Conservation (phyloP, 2,113 vertebrate species). For the Naja naja region DNA sequence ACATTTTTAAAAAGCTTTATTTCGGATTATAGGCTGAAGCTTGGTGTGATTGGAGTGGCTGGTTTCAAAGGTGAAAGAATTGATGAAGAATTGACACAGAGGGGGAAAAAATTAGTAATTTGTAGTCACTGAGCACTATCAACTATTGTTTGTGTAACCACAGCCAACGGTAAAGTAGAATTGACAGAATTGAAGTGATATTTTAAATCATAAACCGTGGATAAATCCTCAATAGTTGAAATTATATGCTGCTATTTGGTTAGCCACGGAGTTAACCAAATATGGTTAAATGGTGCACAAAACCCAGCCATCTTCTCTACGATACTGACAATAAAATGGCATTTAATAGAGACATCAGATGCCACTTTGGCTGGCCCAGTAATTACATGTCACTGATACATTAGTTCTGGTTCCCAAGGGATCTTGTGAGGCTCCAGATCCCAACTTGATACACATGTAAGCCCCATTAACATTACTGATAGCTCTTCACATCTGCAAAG, state of each 20-base stretch:
- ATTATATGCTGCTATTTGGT: neutral
- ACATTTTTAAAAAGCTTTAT: neutral
- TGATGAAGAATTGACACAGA: neutral
- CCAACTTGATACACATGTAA: conserved; percentile 26
- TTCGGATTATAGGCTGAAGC: neutral
- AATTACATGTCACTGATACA: conserved; percentile 52
- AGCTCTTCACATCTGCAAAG: conserved; percentile 41
- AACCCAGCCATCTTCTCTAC: neutral
- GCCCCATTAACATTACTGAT: conserved; percentile 59
- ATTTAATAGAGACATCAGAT: conserved; percentile 57
- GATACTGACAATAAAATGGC: conserved; percentile 47
- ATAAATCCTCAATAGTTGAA: neutral
- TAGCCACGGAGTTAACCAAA: neutral
- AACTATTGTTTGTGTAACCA: neutral
- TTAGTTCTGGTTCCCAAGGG: neutral
- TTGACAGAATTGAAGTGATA: neutral
- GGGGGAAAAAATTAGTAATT: neutral
- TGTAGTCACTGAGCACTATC: neutral
- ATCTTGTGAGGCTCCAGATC: conserved; percentile 39
- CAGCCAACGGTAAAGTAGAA: neutral
- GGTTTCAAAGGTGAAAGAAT: neutral
- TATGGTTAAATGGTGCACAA: neutral
- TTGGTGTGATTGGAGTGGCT: neutral
- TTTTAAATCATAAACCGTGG: neutral
- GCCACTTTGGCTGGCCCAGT: conserved; percentile 40